These are phyloP conservation scores for Rhabdomys dilectus DNA, from an alignment of 2,113 vertebrate species.

Conservation along the genomic window DNA sequence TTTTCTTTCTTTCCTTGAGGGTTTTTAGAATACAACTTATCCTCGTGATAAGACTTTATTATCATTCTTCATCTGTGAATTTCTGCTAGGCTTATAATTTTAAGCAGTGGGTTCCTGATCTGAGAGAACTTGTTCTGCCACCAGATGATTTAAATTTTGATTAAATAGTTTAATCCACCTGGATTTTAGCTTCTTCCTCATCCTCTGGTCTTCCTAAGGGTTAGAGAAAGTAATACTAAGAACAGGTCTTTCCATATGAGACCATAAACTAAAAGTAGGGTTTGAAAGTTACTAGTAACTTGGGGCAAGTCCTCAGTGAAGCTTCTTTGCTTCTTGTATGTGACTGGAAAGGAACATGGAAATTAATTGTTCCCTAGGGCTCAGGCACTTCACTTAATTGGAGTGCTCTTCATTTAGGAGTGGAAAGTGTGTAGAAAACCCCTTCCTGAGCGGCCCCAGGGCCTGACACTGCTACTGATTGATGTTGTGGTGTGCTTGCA, in stretches of 20 bases:
- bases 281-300: background rate
- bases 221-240: background rate
- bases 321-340: background rate
- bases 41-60: background rate
- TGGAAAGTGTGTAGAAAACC: background rate
- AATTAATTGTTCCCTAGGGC: background rate
- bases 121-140: background rate
- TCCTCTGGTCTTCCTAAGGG: background rate
- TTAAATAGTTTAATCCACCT: background rate
- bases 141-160: background rate
- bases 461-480: no score
- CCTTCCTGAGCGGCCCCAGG: background rate
- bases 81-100: background rate
- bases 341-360: background rate
- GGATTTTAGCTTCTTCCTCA: background rate
- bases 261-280: background rate
- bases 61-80: background rate
- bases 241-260: background rate
- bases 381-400: background rate
- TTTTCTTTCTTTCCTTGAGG: background rate
- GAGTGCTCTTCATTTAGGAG: background rate
- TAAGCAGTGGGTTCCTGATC: background rate
- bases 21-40: background rate
- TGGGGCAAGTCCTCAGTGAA: background rate
- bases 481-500: no score